These are phyloP conservation scores for Fundulus diaphanus DNA, from an alignment of 2,797 vertebrate species.

Conservation along the genomic window DNA sequence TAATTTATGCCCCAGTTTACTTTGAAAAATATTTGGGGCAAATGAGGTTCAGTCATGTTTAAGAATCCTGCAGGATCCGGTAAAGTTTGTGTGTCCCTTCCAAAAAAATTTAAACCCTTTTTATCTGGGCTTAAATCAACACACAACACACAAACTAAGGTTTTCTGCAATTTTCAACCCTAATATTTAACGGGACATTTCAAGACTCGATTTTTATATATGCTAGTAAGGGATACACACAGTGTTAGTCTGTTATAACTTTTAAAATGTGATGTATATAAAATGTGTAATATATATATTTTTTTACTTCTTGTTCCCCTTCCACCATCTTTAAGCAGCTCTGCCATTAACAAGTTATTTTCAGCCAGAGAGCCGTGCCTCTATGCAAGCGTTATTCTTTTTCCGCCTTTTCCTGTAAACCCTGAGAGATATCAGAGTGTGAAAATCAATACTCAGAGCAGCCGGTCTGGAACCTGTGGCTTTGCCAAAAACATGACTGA, in stretches of 20 bases:
- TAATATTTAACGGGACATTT: background rate
- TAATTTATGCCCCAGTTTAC: too few species aligned
- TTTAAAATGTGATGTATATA: background rate
- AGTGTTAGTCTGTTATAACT: background rate
- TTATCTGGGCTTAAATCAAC: background rate
- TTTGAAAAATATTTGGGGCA: too few species aligned
- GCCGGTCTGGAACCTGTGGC: background rate
- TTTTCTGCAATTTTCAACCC: background rate
- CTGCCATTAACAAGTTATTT: conserved; percentile 8
- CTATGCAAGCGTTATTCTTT: background rate
- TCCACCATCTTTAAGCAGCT: background rate
- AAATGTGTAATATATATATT: too few species aligned
- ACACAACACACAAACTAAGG: background rate
- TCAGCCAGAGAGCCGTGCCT: background rate
- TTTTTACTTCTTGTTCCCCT: background rate
- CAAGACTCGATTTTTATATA: background rate
- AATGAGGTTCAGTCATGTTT: too few species aligned
- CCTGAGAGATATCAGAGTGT: conserved; percentile 6
- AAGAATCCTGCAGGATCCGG: background rate
- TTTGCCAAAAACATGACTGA: conserved; percentile 2
- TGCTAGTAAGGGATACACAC: background rate
- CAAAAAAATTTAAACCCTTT: too few species aligned
- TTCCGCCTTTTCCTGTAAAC: background rate
- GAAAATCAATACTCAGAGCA: conserved; percentile 13
- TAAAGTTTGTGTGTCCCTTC: background rate